Evolutionary conservation across 2,888 invertebrate genomes (phyloP).

Genomic region (Heliconius ismenius): DNA sequence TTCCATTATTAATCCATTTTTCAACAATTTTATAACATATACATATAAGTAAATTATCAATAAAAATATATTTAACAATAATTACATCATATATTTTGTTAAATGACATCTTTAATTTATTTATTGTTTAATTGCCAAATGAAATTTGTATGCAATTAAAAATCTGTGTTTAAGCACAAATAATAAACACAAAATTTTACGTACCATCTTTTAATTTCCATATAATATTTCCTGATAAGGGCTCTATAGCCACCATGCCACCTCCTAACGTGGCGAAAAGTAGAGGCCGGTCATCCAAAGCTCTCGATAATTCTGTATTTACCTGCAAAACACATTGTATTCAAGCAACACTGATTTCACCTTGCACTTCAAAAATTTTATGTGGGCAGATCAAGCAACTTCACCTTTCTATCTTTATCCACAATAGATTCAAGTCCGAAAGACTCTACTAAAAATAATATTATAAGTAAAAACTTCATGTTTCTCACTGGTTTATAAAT

Average conservation of each 20-base stretch:
- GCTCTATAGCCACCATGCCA: conserved; percentile 93
- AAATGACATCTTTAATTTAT: not conserved
- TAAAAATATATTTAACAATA: not conserved
- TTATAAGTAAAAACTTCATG: conserved; percentile 62
- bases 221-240: conserved; percentile 89
- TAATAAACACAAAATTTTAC: conserved; percentile 24
- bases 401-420: conserved; percentile 69
- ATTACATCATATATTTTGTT: not conserved
- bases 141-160: not conserved
- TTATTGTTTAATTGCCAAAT: not conserved
- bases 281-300: conserved; percentile 86
- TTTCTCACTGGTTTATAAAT: conserved; percentile 41
- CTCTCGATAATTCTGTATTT: conserved; percentile 85
- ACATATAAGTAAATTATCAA: too few relatives aligned
- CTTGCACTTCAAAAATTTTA: conserved; percentile 45
- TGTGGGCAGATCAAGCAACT: conserved; percentile 49
- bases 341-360: conserved; percentile 41
- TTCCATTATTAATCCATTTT: not conserved
- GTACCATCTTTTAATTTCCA: conserved; percentile 96
- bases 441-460: conserved; percentile 63
- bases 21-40: not conserved
- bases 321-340: conserved; percentile 65
- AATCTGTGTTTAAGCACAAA: not conserved
- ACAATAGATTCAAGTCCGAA: conserved; percentile 61
- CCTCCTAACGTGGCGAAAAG: conserved; percentile 97